Conservation (phyloP, 2,888 invertebrate species). For the Parnassius glacialis region DNA sequence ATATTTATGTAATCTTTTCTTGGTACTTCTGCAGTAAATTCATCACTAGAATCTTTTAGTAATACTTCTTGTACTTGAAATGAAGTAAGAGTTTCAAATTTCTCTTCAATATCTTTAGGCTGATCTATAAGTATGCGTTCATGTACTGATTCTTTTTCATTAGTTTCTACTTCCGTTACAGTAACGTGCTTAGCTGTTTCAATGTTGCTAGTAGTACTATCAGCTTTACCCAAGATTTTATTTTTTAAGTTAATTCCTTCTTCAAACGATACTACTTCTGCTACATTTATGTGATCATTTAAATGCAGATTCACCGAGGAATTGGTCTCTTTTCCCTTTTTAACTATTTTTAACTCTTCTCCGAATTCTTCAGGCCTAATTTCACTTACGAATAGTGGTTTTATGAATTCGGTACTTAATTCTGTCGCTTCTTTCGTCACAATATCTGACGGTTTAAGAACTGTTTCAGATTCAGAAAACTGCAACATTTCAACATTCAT, state of each 20-base stretch:
- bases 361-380: constrained; percentile 65
- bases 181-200: constrained; percentile 75
- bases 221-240: constrained; percentile 37
- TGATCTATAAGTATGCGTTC: constrained; percentile 31
- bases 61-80: constrained; percentile 51
- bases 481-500: constrained; percentile 48
- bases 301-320: constrained; percentile 45
- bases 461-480: constrained; percentile 46
- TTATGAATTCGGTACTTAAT: constrained; percentile 43
- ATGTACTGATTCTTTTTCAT: constrained; percentile 65
- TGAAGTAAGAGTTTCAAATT: constrained; percentile 47
- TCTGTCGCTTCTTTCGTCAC: constrained; percentile 39
- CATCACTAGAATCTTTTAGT: constrained; percentile 47
- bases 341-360: constrained; percentile 38
- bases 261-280: constrained; percentile 43
- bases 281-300: constrained; percentile 43
- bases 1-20: constrained; percentile 42
- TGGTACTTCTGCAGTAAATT: constrained; percentile 30
- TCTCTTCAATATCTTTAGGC: constrained; percentile 37
- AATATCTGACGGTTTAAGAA: constrained; percentile 32
- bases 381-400: constrained; percentile 65
- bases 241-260: constrained; percentile 42
- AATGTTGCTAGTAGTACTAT: constrained; percentile 38
- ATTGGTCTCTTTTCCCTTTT: constrained; percentile 34
- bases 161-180: constrained; percentile 71